phyloP scores from a whole-genome alignment of 2,113 vertebrate species.

The Aldabrachelys gigantea region DNA sequence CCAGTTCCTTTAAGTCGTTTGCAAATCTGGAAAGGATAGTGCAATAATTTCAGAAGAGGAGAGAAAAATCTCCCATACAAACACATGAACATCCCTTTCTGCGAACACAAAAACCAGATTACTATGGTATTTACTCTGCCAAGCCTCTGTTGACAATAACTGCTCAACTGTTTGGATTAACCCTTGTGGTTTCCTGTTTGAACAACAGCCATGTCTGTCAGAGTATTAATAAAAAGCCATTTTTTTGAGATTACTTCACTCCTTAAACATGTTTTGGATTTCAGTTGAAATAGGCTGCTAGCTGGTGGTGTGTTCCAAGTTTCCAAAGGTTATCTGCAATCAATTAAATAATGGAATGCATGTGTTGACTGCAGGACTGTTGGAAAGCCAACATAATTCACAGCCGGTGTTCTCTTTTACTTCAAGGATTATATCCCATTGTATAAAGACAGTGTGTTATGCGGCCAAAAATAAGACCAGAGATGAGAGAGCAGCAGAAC shows the following conservation, averaged over 20 bases:
- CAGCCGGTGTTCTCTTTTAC: background rate
- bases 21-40: slow-evolving; percentile 5
- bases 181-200: background rate
- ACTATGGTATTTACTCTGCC: background rate
- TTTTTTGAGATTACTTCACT: background rate
- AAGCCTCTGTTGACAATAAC: background rate
- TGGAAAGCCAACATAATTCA: background rate
- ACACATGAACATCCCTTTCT: background rate
- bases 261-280: background rate
- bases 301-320: background rate
- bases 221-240: background rate
- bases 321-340: background rate
- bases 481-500: background rate
- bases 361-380: background rate
- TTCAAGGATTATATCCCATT: background rate
- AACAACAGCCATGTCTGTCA: background rate
- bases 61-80: background rate
- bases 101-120: background rate
- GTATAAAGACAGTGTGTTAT: background rate
- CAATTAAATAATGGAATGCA: background rate
- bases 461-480: background rate
- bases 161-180: background rate
- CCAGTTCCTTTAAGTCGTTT: background rate
- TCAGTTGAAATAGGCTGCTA: background rate
- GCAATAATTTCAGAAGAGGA: background rate